These are phyloP conservation scores for Bombus turneri DNA, from an alignment of 1,140 invertebrate genomes.

Conservation along the genomic window DNA sequence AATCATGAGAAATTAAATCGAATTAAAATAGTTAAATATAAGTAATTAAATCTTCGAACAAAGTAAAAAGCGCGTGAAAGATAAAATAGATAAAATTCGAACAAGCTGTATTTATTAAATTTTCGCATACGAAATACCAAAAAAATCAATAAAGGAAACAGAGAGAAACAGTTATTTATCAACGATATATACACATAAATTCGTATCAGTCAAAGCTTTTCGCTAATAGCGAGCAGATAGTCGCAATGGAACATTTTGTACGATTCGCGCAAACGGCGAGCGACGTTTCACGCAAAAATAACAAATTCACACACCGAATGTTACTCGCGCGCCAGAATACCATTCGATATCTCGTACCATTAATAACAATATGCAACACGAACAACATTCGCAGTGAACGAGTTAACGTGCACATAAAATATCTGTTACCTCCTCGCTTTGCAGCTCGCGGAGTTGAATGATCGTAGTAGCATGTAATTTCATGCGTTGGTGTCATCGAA, in stretches of 20 bases:
- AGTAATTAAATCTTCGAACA: no score
- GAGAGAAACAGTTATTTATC: neutral
- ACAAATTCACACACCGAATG: neutral
- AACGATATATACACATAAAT: neutral
- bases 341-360: neutral
- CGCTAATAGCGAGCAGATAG: neutral
- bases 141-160: neutral
- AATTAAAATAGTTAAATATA: no score
- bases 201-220: neutral
- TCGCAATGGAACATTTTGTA: neutral
- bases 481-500: slow-evolving; percentile 8
- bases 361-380: neutral
- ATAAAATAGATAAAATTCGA: neutral
- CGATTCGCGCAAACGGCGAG: neutral
- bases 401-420: neutral
- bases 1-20: no score
- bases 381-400: neutral
- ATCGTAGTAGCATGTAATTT: neutral
- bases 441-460: neutral
- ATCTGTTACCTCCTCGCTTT: neutral
- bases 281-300: neutral
- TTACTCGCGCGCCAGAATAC: neutral
- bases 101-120: neutral
- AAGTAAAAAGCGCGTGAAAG: neutral
- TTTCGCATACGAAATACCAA: neutral